phyloP scores from a whole-genome alignment of 2,797 vertebrate genomes.

The Pipistrellus pipistrellus region DNA sequence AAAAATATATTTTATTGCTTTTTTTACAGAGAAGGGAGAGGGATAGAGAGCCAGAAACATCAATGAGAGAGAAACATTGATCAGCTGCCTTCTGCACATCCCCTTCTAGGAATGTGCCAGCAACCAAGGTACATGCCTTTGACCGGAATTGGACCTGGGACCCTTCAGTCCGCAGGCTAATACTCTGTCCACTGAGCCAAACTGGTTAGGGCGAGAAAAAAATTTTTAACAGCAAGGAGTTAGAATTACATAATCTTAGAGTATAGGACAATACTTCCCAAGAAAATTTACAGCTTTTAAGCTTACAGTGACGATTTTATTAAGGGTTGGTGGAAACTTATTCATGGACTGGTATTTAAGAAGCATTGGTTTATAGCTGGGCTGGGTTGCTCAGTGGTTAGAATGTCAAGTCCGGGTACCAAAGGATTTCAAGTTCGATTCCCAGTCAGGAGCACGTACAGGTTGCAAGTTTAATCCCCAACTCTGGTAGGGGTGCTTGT shows the following conservation, averaged over 20 bases:
- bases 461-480: background rate
- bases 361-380: background rate
- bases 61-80: too few species aligned
- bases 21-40: too few species aligned
- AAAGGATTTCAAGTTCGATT: background rate
- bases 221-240: background rate
- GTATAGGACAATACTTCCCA: conserved; percentile 23
- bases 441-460: background rate
- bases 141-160: too few species aligned
- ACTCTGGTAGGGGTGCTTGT: background rate
- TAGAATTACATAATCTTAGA: background rate
- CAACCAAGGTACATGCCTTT: too few species aligned
- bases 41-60: too few species aligned
- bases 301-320: conserved; percentile 8
- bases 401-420: background rate
- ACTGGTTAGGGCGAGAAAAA: too few species aligned
- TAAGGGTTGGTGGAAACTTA: background rate
- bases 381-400: background rate
- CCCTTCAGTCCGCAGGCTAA: too few species aligned
- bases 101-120: too few species aligned
- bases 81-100: too few species aligned
- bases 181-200: too few species aligned
- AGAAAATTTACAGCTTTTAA: conserved; percentile 35
- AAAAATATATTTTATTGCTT: too few species aligned
- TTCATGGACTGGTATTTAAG: background rate